Evolutionary conservation across 2,797 vertebrate species (phyloP).

Genomic region (Lemur catta): DNA sequence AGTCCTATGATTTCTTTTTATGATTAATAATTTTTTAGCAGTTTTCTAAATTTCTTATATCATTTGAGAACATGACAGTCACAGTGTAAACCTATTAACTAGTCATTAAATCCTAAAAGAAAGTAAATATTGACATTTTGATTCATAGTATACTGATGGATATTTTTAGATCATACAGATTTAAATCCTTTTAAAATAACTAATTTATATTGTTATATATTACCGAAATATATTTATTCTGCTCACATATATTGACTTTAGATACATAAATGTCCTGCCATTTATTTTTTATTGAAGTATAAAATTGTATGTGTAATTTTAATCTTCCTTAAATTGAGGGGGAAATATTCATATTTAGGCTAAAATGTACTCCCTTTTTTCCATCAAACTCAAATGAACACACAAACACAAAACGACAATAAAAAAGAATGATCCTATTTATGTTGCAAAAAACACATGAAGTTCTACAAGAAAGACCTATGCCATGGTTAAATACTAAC

Average conservation of each 20-base stretch:
- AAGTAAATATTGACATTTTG: background rate
- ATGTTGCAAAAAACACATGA: background rate
- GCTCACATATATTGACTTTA: background rate
- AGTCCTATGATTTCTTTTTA: background rate
- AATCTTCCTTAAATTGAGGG: background rate
- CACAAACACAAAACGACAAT: background rate
- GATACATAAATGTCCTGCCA: background rate
- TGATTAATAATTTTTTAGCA: background rate
- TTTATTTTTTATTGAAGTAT: background rate
- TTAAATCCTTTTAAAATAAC: background rate
- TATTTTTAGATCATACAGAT: background rate
- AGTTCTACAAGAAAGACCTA: background rate
- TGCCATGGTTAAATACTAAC: background rate
- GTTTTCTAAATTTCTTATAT: background rate
- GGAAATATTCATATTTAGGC: background rate
- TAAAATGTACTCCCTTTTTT: background rate
- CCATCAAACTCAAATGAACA: background rate
- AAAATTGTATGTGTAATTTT: background rate
- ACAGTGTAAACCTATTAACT: background rate
- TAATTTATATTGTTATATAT: background rate
- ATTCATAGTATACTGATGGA: background rate
- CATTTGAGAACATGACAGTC: background rate
- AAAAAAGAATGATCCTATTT: background rate
- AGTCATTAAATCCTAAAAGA: background rate
- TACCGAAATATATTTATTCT: background rate